Evolutionary conservation across 92 coral and sea anemone genomes (phyloP).

Genomic region (Zoanthus gigantus): DNA sequence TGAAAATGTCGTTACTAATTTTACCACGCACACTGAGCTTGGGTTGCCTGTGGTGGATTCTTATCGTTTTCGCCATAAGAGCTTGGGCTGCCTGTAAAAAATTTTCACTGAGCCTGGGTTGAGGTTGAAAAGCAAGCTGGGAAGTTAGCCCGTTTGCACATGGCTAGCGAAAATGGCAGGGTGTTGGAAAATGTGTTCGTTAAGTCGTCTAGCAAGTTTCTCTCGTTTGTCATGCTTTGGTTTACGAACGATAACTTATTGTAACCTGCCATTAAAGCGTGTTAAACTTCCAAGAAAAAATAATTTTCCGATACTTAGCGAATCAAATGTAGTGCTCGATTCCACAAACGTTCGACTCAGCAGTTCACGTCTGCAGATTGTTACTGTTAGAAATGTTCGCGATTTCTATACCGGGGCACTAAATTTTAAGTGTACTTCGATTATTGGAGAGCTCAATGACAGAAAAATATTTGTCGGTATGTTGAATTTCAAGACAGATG

Average conservation of each 20-base stretch:
- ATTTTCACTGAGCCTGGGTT: no score
- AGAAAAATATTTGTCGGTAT: constrained; percentile 69
- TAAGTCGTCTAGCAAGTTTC: background rate
- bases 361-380: no score
- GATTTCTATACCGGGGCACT: background rate
- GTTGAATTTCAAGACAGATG: constrained; percentile 59
- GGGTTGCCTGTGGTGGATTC: no score
- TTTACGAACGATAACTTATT: background rate
- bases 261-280: background rate
- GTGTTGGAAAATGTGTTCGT: background rate
- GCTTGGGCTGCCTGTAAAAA: no score
- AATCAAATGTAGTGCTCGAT: background rate
- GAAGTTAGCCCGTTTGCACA: background rate
- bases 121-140: no score
- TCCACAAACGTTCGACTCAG: background rate
- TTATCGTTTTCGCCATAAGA: no score
- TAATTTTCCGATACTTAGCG: background rate
- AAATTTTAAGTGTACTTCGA: background rate
- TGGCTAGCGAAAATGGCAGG: constrained; percentile 17
- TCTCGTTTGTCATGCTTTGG: constrained; percentile 1
- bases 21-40: no score
- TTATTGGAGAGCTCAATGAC: constrained; percentile 45
- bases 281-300: background rate
- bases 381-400: background rate
- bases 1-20: no score